phyloP scores from a whole-genome alignment of 2,113 vertebrate genomes.

The Planiliza haematocheilus region DNA sequence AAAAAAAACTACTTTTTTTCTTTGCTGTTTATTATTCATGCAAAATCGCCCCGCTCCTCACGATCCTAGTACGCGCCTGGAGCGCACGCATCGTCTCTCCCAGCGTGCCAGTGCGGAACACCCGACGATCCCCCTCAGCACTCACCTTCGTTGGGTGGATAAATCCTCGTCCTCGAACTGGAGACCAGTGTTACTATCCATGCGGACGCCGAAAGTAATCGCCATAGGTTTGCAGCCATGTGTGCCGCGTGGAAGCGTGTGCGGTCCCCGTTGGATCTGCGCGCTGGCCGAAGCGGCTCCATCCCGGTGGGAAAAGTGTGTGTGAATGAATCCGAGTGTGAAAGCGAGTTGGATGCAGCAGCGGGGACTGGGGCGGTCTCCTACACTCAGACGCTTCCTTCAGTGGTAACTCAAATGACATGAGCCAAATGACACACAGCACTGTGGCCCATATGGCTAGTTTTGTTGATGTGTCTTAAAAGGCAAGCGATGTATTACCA shows the following conservation, averaged over 20 bases:
- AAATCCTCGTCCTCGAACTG: constrained; percentile 89
- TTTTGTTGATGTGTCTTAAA: not conserved
- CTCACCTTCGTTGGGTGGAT: constrained; percentile 93
- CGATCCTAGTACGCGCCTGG: constrained; percentile 39
- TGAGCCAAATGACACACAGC: constrained; percentile 42
- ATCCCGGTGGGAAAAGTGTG: constrained; percentile 92
- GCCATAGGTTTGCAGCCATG: constrained; percentile 86
- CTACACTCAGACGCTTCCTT: constrained; percentile 61
- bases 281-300: constrained; percentile 81
- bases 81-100: constrained; percentile 24
- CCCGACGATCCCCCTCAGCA: constrained; percentile 48
- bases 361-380: constrained; percentile 76
- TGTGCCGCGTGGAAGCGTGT: constrained; percentile 65
- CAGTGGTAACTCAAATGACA: constrained; percentile 62
- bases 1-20: constrained; percentile 37
- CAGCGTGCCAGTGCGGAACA: constrained; percentile 10
- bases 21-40: not conserved
- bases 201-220: constrained; percentile 76
- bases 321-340: constrained; percentile 73
- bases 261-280: constrained; percentile 76
- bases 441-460: not conserved
- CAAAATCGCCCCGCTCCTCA: not conserved
- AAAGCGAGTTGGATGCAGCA: constrained; percentile 72
- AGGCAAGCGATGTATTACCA: not conserved
- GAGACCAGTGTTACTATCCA: constrained; percentile 85